A percentile compares a stretch with the other conserved stretches of the same genome.
These are phyloP conservation scores for Corythornis madagascariensis DNA, from an alignment of 2,113 vertebrate species.

Conservation along the genomic window DNA sequence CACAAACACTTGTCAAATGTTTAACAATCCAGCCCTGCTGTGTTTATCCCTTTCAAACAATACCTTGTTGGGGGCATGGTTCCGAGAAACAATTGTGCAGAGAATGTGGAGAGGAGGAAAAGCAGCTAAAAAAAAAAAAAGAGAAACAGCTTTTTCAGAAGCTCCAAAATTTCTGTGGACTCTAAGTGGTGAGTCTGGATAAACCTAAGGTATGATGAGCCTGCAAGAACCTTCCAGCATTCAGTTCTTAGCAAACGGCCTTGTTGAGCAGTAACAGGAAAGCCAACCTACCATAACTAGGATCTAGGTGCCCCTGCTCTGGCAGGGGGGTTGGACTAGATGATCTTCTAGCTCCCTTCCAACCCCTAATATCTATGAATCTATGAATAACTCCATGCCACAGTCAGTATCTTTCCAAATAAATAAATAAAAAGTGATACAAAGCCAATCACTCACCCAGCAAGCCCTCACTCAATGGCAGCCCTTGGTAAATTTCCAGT, in stretches of 20 bases:
- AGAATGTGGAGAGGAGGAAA: background rate
- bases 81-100: background rate
- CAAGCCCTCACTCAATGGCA: background rate
- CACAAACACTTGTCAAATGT: conserved; percentile 66
- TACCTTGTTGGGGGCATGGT: conserved; percentile 38
- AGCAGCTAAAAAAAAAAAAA: background rate
- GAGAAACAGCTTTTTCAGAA: background rate
- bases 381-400: background rate
- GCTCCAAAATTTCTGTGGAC: background rate
- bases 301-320: too few species aligned
- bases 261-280: background rate
- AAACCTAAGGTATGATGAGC: background rate
- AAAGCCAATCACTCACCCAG: background rate
- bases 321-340: too few species aligned
- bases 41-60: conserved; percentile 64
- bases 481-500: background rate
- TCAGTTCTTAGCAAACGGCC: background rate
- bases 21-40: conserved; percentile 39
- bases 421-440: background rate
- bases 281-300: background rate
- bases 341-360: too few species aligned
- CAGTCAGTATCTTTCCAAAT: background rate
- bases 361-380: too few species aligned
- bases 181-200: background rate
- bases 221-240: background rate